A percentile compares a stretch with the other conserved stretches of the same genome.
Conservation (phyloP, 2,888 invertebrate species). For the Drosophila mayaguana region DNA sequence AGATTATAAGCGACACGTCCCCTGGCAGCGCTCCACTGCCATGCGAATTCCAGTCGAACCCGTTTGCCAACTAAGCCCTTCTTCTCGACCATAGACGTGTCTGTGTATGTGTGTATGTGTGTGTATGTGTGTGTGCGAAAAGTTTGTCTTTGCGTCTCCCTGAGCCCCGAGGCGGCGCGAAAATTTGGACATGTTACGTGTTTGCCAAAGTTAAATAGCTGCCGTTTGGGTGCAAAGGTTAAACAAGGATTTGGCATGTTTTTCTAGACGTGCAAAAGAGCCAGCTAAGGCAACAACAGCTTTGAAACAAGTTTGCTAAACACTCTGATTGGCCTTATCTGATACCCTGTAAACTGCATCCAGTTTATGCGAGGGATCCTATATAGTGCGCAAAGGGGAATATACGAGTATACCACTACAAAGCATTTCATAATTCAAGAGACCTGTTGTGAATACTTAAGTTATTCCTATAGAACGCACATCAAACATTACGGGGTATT, state of each 20-base stretch:
- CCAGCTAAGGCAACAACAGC: conserved; percentile 38
- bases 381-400: too few species aligned
- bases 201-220: conserved; percentile 78
- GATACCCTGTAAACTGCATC: conserved; percentile 9
- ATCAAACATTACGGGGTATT: background rate
- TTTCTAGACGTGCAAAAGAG: conserved; percentile 54
- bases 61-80: conserved; percentile 59
- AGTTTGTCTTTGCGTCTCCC: conserved; percentile 56
- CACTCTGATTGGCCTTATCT: conserved; percentile 31
- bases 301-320: conserved; percentile 38
- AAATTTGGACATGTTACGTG: conserved; percentile 82
- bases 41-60: conserved; percentile 69
- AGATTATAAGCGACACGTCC: conserved; percentile 74
- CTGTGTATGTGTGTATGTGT: conserved; percentile 7
- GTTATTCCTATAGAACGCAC: background rate
- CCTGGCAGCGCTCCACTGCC: conserved; percentile 29
- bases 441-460: background rate
- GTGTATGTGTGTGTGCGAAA: conserved; percentile 60
- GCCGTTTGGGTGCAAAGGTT: conserved; percentile 82
- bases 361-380: background rate
- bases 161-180: conserved; percentile 67
- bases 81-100: conserved; percentile 7
- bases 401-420: background rate
- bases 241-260: conserved; percentile 81
- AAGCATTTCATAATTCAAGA: background rate